Base-by-base conservation (phyloP, 2,888 invertebrate species). In the Monoplex corrugatus region DNA sequence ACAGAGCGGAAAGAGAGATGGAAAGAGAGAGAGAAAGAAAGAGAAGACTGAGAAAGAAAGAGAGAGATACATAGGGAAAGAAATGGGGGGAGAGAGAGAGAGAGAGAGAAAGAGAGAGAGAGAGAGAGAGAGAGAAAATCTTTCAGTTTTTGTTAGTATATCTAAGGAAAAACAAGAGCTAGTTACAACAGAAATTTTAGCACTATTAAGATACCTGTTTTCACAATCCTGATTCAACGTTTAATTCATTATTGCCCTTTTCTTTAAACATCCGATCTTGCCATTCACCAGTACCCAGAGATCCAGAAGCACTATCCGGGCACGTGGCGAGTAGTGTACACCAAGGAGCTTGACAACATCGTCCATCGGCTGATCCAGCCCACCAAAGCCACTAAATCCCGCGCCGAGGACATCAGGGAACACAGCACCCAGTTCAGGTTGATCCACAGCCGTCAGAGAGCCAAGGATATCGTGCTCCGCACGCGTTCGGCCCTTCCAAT, bases 271-370 rank as follows among this genome's bases (percentile, higher is more conserved):
- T 28, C 57, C 57, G 8, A 8, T 50, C 8, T 19, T 83, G n/a
- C n/a, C 35, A 44, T 16, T n/a, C 35, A 16, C 28, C 83, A 88
- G 86, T 94, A 93, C 90, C 93, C 93, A 10, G 92, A 91, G 87
- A 89, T 94, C 28, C 89, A 91, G 0, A 93, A 93, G 72, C 94
- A 94, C 87, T 94, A 93, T 89, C 94, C 94, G 10, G 94, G 94
- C 40, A 94, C 94, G 16, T 93, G 94, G 93, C 91, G 92, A n/a
- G 91, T 92, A 10, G 93, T 92, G 57, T 85, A 88, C 6, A 19
- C 28, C 40, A 40, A 80, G 28, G 92, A 94, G 43, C 83, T 94
- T 13, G 68, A 90, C 8, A 83, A 45, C 6, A 94, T 93, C 68
- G 92, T 93, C 0, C 90, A 91, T 0, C 90, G 94, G 35, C 91